These are phyloP conservation scores for Pseudolycoriella hygida DNA, from an alignment of 2,888 invertebrate genomes.

Conservation along the genomic window DNA sequence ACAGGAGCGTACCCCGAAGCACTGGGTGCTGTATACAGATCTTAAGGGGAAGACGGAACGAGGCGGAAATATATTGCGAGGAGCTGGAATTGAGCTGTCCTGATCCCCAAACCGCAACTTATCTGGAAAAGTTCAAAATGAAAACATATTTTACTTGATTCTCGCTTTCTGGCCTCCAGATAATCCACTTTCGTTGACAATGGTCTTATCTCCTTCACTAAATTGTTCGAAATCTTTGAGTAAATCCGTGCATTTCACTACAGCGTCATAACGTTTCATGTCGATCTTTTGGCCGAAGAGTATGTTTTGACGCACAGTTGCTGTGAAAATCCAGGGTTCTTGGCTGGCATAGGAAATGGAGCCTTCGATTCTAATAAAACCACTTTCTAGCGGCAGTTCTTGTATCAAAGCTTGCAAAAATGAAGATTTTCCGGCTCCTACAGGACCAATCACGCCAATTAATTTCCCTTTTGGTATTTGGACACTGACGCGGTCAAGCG, in stretches of 20 bases:
- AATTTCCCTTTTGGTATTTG: constrained; percentile 37
- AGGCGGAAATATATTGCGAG: no score
- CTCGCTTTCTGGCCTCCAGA: constrained; percentile 62
- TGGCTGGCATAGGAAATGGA: constrained; percentile 58
- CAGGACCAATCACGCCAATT: constrained; percentile 55
- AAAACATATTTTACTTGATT: constrained; percentile 26
- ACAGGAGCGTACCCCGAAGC: no score
- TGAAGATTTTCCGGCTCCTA: constrained; percentile 58
- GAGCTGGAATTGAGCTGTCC: no score
- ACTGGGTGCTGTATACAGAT: no score
- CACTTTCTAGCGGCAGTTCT: constrained; percentile 41
- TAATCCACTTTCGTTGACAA: constrained; percentile 58
- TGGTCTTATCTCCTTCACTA: constrained; percentile 28
- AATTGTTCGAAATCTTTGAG: constrained; percentile 33
- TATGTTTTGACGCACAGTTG: constrained; percentile 67
- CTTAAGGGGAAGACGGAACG: no score
- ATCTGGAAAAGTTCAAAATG: no score
- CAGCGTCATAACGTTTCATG: constrained; percentile 21
- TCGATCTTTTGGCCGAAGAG: constrained; percentile 45
- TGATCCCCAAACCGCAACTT: no score
- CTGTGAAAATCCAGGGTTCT: constrained; percentile 70
- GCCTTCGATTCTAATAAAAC: constrained; percentile 41
- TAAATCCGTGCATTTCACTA: constrained; percentile 28
- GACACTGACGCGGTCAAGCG: constrained; percentile 33
- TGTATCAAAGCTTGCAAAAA: constrained; percentile 50